These are phyloP conservation scores for Drosophila acutilabella DNA, from an alignment of 2,888 invertebrate species.

Conservation along the genomic window DNA sequence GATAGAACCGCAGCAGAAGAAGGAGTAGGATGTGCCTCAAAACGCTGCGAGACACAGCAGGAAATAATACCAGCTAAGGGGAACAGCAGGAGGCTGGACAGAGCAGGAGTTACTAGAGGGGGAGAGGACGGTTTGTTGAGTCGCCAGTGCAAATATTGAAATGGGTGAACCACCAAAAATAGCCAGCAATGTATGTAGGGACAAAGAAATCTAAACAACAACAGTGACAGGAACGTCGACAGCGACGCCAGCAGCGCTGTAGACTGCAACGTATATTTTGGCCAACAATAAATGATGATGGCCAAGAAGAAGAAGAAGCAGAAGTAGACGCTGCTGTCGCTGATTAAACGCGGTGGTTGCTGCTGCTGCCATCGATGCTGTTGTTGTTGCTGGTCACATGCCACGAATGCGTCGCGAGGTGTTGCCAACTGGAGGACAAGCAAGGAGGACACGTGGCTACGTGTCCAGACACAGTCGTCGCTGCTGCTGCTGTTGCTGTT, in stretches of 20 bases:
- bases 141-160: slow-evolving; percentile 74
- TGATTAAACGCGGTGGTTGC: slow-evolving; percentile 73
- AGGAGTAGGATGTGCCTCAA: slow-evolving; percentile 1
- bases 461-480: slow-evolving; percentile 54
- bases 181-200: slow-evolving; percentile 50
- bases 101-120: too few species aligned
- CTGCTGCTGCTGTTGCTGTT: slow-evolving; percentile 16
- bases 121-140: slow-evolving; percentile 1
- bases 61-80: slow-evolving; percentile 75
- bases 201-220: slow-evolving; percentile 81
- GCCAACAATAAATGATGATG: slow-evolving; percentile 75
- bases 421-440: slow-evolving; percentile 60
- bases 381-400: slow-evolving; percentile 44
- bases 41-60: slow-evolving; percentile 63
- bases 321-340: slow-evolving; percentile 55
- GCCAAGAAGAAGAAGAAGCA: slow-evolving; percentile 54
- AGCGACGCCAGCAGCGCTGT: slow-evolving; percentile 20
- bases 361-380: slow-evolving; percentile 8
- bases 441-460: slow-evolving; percentile 50
- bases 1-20: slow-evolving; percentile 57
- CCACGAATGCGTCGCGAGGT: slow-evolving; percentile 79
- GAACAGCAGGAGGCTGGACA: neutral
- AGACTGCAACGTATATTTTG: slow-evolving; percentile 20
- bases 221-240: slow-evolving; percentile 40
- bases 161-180: slow-evolving; percentile 62